Percentiles rank a stretch among this genome's conserved stretches.
Conservation (phyloP, 2,113 vertebrate genomes). For the Cryptomyrus ogoouensis region DNA sequence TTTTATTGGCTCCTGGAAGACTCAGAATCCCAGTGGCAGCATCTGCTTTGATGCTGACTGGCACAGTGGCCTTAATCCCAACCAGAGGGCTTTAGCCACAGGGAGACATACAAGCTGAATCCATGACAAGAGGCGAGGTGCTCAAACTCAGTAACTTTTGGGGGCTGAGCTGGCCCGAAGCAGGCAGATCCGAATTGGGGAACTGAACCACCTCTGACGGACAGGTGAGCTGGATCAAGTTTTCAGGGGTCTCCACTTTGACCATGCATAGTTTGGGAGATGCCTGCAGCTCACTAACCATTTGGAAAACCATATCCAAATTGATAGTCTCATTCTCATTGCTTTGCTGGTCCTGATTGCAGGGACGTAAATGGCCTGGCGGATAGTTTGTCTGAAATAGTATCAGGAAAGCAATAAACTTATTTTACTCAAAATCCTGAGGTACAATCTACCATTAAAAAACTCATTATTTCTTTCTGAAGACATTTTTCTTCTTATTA, state of each 20-base stretch:
- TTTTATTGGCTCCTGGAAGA: not conserved
- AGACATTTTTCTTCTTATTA: not conserved
- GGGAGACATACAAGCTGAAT: constrained; percentile 43
- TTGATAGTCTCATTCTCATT: constrained; percentile 50
- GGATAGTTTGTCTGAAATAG: constrained; percentile 55
- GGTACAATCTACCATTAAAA: not conserved
- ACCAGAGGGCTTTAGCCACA: constrained; percentile 28
- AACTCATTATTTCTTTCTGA: not conserved
- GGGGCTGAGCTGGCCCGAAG: constrained; percentile 43
- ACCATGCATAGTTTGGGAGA: constrained; percentile 49
- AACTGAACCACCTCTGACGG: constrained; percentile 33
- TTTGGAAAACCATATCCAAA: constrained; percentile 67
- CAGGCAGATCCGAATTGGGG: constrained; percentile 28
- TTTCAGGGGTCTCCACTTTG: constrained; percentile 58
- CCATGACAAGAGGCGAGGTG: constrained; percentile 43
- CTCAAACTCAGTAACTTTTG: constrained; percentile 50
- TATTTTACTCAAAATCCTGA: not conserved
- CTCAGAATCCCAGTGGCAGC: not conserved
- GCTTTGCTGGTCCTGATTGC: constrained; percentile 37
- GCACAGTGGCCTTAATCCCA: too few relatives aligned
- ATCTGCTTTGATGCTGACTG: too few relatives aligned
- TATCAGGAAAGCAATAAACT: constrained; percentile 29
- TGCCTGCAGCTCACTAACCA: constrained; percentile 62
- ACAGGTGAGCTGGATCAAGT: constrained; percentile 28
- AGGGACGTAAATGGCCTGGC: constrained; percentile 46